phyloP scores from a whole-genome alignment of 1,140 invertebrate species.

The Papilio machaon region DNA sequence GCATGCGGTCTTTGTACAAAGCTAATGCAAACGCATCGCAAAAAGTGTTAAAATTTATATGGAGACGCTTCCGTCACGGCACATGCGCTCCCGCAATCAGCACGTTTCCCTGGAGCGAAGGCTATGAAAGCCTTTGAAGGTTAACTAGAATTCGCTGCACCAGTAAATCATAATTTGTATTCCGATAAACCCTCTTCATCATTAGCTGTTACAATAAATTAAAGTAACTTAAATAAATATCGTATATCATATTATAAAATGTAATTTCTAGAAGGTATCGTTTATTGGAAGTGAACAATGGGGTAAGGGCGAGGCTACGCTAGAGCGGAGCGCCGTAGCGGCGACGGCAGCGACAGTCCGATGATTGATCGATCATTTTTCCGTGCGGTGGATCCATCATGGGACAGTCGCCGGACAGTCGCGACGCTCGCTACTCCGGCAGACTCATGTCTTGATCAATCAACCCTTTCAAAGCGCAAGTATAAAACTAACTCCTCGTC shows the following conservation, averaged over 20 bases:
- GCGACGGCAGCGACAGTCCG: not conserved
- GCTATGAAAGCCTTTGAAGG: not conserved
- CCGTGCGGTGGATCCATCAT: conserved; percentile 32
- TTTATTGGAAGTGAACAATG: conserved; percentile 15
- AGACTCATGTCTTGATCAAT: conserved; percentile 34
- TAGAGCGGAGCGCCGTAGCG: not conserved
- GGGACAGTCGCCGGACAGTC: conserved; percentile 22
- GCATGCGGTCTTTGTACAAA: conserved; percentile 3
- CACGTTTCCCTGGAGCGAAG: not conserved
- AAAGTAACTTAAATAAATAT: not conserved
- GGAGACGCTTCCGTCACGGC: conserved; percentile 4
- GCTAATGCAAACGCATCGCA: conserved; percentile 1
- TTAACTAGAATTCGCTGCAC: no score
- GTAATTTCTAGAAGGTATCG: conserved; percentile 2
- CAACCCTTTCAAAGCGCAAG: conserved; percentile 26
- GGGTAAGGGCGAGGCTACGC: conserved; percentile 28
- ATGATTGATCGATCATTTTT: conserved; percentile 36
- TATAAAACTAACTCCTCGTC: not conserved
- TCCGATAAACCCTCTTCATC: not conserved
- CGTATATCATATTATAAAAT: not conserved
- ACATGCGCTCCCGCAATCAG: not conserved
- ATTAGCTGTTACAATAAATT: no score
- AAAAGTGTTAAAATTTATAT: conserved; percentile 20
- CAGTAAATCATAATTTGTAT: not conserved
- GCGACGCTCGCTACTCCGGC: not conserved